Base-by-base conservation (phyloP, 2,797 vertebrate species). In the Silurus lanzhouensis region DNA sequence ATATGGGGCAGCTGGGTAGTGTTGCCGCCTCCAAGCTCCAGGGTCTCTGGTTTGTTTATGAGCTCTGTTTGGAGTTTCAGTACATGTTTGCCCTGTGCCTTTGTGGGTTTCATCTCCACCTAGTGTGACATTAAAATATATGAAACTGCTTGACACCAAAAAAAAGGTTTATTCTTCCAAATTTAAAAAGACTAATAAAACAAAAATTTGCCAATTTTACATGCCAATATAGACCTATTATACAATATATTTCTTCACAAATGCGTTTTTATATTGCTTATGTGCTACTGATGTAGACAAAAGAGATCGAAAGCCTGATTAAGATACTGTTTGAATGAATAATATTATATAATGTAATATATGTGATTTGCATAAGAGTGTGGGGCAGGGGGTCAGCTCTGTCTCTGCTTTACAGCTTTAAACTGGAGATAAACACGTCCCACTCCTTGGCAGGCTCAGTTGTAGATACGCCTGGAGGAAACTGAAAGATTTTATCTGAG, bases 401-500 rank as follows among this genome's bases (percentile, higher is more conserved):
- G 57, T 61, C 57, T 31, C 19, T 76, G 25, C 17, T 58, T 6
- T 31, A 79, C 20, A 63, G 19, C 58, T 64, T 66, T 52, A 52
- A 66, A 81, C 22, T 66, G 78, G n/a, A 66, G 76, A 78, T 61
- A 38, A 63, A 80, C 60, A 64, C 78, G 25, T 14, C 38, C 61
- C 9, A 13, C n/a, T 64, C 64, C 20, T 64, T 80, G 77, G 60
- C 31, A 64, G 44, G 60, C 38, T 44, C 60, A 64, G 20, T 9
- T 64, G 38, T 80, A 22, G 78, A 66, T 27, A 80, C 46, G 78
- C 78, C 79, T 67, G 63, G 15, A 81, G 79, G 79, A 81, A 67
- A 67, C 61, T 80, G 61, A 64, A 80, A 48, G 61, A 22, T 66
- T 63, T 63, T 63, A 63, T 44, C 14, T 19, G 52, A 66, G 82